Evolutionary conservation across 2,888 invertebrate genomes (phyloP).

Genomic region (Pterobdella sp.): DNA sequence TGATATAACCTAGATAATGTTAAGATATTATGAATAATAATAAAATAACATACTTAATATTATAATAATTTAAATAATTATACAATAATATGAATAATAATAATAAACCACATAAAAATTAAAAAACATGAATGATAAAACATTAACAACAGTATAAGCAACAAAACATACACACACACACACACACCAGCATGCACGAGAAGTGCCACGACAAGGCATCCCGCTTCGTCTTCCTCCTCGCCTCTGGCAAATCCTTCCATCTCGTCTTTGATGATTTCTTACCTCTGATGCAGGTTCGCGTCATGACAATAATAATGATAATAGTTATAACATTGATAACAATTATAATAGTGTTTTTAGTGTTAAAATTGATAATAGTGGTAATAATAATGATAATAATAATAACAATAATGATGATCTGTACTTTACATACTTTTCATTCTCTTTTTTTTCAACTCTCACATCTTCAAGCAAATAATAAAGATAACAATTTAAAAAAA

Average conservation of each 20-base stretch:
- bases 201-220: slow-evolving; percentile 81
- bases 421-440: no score
- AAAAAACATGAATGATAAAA: not conserved
- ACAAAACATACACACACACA: not conserved
- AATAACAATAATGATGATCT: no score
- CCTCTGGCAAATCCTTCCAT: slow-evolving; percentile 53
- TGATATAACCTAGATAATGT: not conserved
- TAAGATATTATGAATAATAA: not conserved
- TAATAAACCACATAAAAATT: not conserved
- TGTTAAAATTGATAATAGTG: no score
- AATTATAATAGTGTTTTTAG: no score
- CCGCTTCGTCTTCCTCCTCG: slow-evolving; percentile 76
- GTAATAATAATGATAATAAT: no score
- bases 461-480: no score
- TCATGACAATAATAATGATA: no score
- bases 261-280: slow-evolving; percentile 78
- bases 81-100: not conserved
- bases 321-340: no score
- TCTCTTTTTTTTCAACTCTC: no score
- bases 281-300: slow-evolving; percentile 62
- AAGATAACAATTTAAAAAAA: no score
- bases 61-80: not conserved
- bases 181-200: slow-evolving; percentile 62
- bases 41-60: not conserved
- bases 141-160: not conserved